These are phyloP conservation scores for Indicator maculatus DNA, from an alignment of 2,113 vertebrate species.

Conservation along the genomic window DNA sequence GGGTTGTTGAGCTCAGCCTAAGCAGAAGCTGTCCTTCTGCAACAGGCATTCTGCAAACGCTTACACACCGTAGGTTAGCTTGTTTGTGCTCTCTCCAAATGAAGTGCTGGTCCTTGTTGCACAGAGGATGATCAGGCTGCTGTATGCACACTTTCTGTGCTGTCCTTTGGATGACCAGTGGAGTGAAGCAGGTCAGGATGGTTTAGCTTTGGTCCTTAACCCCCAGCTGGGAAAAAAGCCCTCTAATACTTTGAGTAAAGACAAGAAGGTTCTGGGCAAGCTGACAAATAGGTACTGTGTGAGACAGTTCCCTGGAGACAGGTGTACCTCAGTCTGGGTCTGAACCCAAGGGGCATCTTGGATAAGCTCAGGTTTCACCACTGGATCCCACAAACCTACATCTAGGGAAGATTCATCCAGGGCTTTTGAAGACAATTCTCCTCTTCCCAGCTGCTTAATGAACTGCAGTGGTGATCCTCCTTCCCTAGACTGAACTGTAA, in stretches of 20 bases:
- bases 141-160: neutral
- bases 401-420: neutral
- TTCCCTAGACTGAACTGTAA: neutral
- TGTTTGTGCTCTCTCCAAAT: neutral
- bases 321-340: fast-evolving
- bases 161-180: neutral
- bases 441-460: neutral
- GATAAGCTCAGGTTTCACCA: neutral
- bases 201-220: neutral
- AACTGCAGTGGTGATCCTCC: neutral
- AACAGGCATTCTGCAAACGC: neutral
- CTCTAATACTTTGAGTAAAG: neutral
- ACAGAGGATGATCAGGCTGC: neutral
- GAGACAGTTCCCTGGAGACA: neutral
- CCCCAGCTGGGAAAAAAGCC: neutral
- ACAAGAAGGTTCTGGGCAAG: neutral
- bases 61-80: neutral
- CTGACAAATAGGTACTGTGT: neutral
- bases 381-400: neutral
- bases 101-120: neutral
- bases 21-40: neutral
- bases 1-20: neutral
- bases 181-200: neutral
- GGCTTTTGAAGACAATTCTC: neutral
- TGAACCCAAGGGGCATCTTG: neutral